Base-by-base conservation (phyloP, 1,140 invertebrate genomes). In the Papilio polytes region DNA sequence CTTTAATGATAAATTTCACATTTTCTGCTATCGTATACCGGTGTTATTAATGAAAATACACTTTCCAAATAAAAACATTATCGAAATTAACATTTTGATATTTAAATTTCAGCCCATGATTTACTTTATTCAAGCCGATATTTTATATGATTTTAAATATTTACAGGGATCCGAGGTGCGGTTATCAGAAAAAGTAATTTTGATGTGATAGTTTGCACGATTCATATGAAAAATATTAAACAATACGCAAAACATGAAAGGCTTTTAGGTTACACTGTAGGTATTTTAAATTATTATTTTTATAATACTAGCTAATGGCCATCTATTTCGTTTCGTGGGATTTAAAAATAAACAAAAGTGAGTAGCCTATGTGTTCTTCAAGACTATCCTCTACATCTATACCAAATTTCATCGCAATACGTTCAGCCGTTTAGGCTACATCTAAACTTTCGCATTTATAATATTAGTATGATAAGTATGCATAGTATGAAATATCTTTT, bases 111-210 rank as follows among this genome's bases (percentile, higher is more conserved):
- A 26, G 10, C 22, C 22, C 4, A 1, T 63, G 59, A 36, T 36
- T 70, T 70, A 26, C 26, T 31, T 70, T 70, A 31, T 70, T 36
- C 20, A 4, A 70, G 22, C 63, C 26, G 63, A 36, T 70, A 12
- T 70, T 70, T 70, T 36, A 31, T 31, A 31, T n/a, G 22, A 0
- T 70, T 70, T 36, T 70, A 36, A 70, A 70, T 70, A 70, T 36
- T 70, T 70, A 36, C 63, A 70, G 12, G 7, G 36, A 70, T 0
- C 26, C 26, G 63, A 70, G 26, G 63, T 66, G 63, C 26, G 63
- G 63, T 70, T 70, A 31, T 70, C 63, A 70, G 26, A 31, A 70
- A 70, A 70, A 70, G 63, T 26, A 70, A 70, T 70, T 70, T 31
- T 70, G 26, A 70, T 36, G 22, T 31, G 12, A 70, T 36, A 70